Evolutionary conservation across 2,888 invertebrate species (phyloP), one percentile per base, ranked within the genome.

Genomic region (Diarsia rubi): DNA sequence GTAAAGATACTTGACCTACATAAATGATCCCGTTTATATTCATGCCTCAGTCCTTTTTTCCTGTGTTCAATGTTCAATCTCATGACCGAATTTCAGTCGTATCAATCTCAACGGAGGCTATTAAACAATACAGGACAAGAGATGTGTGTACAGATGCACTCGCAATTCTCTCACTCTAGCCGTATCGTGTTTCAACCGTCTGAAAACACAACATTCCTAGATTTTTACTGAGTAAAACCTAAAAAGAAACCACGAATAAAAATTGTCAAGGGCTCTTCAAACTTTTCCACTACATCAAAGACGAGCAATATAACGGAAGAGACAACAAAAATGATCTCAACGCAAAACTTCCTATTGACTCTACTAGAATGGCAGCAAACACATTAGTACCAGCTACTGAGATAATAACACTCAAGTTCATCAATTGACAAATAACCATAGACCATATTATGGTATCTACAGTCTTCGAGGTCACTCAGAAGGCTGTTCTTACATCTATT

Each of bases 391-490:
- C 5, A 27, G 47, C 67, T 49, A 68, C 44, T 68, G 44, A 73
- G 74, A 82, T 66, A 85, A 82, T 75, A 70, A 65, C 54, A 59
- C 45, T 79, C 75, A 81, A 84, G 78, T 78, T 78, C 71, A 78
- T 84, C 77, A 47, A 68, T 73, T 60, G 9, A 27, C 59, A 70
- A 74, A 85, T 27, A 69, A 27, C 52, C 45, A 45, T 42, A 63
- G 31, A 47, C 45, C 59, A 69, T 73, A 27, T 59, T 67, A 83
- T 72, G 79, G 62, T 24, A 70, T 70, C 49, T 65, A 68, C 81
- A 74, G 76, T 67, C 77, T 54, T 79, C 73, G 75, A 87, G 88
- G 87, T 75, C 75, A 73, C 42, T 31, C 11, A 62, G 87, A 86
- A 87, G 83, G 80, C 47, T 78, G 83, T 80, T 70, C 69, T 62